phyloP scores from a whole-genome alignment of 2,888 invertebrate species.

The Pachycephus smyrnensis region DNA sequence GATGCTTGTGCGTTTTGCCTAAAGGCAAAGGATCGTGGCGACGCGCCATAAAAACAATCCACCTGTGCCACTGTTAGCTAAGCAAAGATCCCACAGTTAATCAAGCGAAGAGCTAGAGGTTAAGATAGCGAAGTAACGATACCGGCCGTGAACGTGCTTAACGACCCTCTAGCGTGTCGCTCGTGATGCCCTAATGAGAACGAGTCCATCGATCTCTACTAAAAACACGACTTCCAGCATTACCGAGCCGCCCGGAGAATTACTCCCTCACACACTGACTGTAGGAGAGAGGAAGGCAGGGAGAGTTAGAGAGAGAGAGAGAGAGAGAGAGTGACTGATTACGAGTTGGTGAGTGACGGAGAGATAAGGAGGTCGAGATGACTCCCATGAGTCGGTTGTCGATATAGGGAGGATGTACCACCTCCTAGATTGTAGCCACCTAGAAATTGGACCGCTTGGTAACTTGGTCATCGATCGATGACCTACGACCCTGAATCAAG shows the following conservation, averaged over 20 bases:
- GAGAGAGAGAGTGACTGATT: too few relatives aligned
- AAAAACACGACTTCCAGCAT: slow-evolving; percentile 4
- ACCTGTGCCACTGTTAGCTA: slow-evolving; percentile 4
- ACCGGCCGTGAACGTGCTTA: slow-evolving; percentile 9
- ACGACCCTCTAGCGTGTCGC: slow-evolving; percentile 12
- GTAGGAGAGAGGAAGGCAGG: background rate
- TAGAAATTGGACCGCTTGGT: slow-evolving; percentile 43
- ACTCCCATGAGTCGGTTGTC: background rate
- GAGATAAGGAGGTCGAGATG: background rate
- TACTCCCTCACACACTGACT: background rate
- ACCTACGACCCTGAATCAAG: slow-evolving; percentile 7
- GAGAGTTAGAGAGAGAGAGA: too few relatives aligned
- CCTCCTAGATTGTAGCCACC: background rate
- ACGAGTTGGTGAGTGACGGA: too few relatives aligned
- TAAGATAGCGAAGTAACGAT: slow-evolving; percentile 9
- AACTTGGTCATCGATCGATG: slow-evolving; percentile 30
- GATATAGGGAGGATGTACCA: background rate
- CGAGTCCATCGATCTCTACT: slow-evolving; percentile 2
- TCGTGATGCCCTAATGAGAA: slow-evolving; percentile 13
- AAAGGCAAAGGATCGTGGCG: background rate
- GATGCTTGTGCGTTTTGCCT: background rate
- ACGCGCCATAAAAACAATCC: background rate
- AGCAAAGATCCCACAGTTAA: slow-evolving; percentile 2
- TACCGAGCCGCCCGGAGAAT: background rate
- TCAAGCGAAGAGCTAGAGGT: slow-evolving; percentile 10